Percentiles rank a stretch among this genome's conserved stretches.
Conservation (phyloP, 2,797 vertebrate species). For the Paratrypauchen microcephalus region DNA sequence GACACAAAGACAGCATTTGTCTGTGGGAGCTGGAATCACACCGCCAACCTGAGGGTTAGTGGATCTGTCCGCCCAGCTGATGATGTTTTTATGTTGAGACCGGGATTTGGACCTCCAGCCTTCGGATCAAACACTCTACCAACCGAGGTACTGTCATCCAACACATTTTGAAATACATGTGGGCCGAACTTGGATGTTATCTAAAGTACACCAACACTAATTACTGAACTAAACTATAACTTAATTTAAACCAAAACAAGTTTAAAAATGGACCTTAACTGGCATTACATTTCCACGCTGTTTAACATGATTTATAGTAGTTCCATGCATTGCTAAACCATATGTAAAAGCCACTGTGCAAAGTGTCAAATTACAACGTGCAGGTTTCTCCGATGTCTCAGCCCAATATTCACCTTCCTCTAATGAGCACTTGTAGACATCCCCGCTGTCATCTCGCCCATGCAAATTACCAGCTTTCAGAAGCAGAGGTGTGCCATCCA, state of each 20-base stretch:
- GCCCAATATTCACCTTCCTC: conserved; percentile 53
- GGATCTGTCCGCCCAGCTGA: too few relatives aligned
- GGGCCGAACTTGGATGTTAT: background rate
- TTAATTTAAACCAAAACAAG: background rate
- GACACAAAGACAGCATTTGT: too few relatives aligned
- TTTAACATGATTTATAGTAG: conserved; percentile 10
- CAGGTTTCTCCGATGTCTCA: conserved; percentile 42
- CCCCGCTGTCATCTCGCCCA: conserved; percentile 55
- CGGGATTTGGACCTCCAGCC: too few relatives aligned
- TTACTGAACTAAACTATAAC: background rate
- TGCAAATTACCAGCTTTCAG: conserved; percentile 57
- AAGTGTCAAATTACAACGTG: conserved; percentile 58
- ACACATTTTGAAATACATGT: background rate
- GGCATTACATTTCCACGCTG: too few relatives aligned
- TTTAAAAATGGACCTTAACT: background rate
- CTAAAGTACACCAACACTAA: background rate
- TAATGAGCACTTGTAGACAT: conserved; percentile 66
- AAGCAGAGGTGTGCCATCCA: conserved; percentile 47
- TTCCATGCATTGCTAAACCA: conserved; percentile 27
- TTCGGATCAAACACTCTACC: too few relatives aligned
- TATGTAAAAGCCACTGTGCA: conserved; percentile 35
- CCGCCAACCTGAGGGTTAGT: too few relatives aligned
- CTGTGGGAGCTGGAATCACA: too few relatives aligned
- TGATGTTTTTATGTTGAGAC: too few relatives aligned
- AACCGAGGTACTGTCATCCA: too few relatives aligned